A percentile compares a stretch with the other conserved stretches of the same genome.
Conservation (phyloP, 2,888 invertebrate species). For the Lottia scabra region DNA sequence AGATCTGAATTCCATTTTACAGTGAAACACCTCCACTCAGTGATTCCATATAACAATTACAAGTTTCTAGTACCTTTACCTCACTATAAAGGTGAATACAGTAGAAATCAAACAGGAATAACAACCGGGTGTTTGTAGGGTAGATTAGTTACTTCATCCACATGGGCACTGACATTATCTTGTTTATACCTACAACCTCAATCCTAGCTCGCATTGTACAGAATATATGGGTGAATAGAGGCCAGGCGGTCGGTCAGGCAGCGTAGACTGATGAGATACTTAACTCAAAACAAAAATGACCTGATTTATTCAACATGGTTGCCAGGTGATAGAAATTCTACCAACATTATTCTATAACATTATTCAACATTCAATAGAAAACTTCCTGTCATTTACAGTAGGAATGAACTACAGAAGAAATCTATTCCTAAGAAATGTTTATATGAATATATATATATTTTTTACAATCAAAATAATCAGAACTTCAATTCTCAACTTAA, state of each 20-base stretch:
- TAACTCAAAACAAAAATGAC: constrained; percentile 1
- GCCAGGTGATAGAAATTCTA: no score
- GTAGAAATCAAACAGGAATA: not conserved
- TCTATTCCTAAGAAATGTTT: no score
- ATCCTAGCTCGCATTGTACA: not conserved
- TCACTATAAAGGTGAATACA: not conserved
- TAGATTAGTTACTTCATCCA: not conserved
- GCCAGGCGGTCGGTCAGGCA: not conserved
- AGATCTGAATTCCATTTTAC: no score
- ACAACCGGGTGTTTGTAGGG: not conserved
- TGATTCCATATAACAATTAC: no score
- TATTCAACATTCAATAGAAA: no score
- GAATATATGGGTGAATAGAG: not conserved
- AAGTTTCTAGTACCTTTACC: not conserved
- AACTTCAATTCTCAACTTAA: no score
- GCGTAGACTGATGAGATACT: not conserved
- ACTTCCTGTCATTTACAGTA: no score
- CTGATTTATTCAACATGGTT: not conserved
- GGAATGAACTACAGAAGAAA: no score
- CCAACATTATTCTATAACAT: no score
- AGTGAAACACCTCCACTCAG: no score
- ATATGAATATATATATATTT: no score
- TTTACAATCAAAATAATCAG: no score
- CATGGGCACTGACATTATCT: constrained; percentile 3
- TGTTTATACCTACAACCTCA: not conserved